Evolutionary conservation across 2,113 vertebrate species (phyloP).

Genomic region (Pangasianodon gigas): DNA sequence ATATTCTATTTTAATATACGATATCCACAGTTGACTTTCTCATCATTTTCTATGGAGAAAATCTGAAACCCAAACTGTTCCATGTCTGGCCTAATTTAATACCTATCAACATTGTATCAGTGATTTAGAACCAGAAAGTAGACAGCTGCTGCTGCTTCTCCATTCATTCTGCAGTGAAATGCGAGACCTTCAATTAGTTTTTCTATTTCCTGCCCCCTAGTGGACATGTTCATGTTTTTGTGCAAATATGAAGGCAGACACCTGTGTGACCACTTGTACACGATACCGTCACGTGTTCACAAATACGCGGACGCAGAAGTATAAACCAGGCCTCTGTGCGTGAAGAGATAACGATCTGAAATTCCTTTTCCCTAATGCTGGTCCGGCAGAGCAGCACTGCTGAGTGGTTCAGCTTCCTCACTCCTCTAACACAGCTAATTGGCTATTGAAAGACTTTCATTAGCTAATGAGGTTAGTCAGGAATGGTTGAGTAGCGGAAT

Average conservation of each 20-base stretch:
- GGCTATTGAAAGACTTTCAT: slow-evolving; percentile 8
- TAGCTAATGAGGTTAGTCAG: slow-evolving; percentile 18
- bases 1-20: not conserved
- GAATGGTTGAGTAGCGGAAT: not conserved
- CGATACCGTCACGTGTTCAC: not conserved
- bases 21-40: not conserved
- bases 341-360: not conserved
- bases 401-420: not conserved
- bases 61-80: not conserved
- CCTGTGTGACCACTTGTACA: not conserved
- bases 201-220: not conserved
- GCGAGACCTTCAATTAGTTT: not conserved
- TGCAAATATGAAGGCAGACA: too few species aligned
- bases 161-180: not conserved
- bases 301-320: not conserved
- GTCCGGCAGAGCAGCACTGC: not conserved
- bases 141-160: not conserved
- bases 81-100: not conserved
- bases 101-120: not conserved
- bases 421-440: not conserved
- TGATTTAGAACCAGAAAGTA: not conserved
- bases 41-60: not conserved
- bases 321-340: not conserved
- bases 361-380: not conserved
- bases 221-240: not conserved